Conservation (phyloP, 2,797 vertebrate genomes). For the Oophaga sylvatica region DNA sequence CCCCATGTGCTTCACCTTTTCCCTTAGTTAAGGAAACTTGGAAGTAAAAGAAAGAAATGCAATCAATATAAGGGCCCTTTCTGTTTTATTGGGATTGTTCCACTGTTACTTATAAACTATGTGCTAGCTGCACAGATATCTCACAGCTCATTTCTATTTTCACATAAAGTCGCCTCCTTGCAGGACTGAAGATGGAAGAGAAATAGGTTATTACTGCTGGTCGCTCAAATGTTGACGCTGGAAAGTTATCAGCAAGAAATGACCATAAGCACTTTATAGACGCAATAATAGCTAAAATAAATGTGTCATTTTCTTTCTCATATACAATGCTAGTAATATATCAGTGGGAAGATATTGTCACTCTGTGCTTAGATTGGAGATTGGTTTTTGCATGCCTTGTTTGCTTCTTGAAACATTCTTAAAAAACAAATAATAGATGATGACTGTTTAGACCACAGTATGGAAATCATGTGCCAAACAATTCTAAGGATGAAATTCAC, state of each 20-base stretch:
- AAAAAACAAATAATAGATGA: not conserved
- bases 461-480: not conserved
- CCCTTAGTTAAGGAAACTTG: not conserved
- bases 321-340: not conserved
- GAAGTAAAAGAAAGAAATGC: not conserved
- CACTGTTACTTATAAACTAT: slow-evolving; percentile 33
- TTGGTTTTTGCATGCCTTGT: not conserved
- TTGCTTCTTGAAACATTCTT: not conserved
- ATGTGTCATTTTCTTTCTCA: not conserved
- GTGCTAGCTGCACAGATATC: slow-evolving; percentile 21
- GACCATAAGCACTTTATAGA: slow-evolving; percentile 20
- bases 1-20: not conserved
- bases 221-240: not conserved
- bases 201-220: slow-evolving; percentile 24
- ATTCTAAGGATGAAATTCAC: not conserved
- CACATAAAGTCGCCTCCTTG: slow-evolving; percentile 37
- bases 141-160: slow-evolving; percentile 35
- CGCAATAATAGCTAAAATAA: not conserved
- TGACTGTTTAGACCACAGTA: not conserved
- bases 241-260: slow-evolving; percentile 25
- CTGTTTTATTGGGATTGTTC: slow-evolving; percentile 1
- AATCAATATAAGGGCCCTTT: not conserved
- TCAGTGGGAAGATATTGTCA: not conserved
- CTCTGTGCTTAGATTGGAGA: not conserved
- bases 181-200: slow-evolving; percentile 11